Evolutionary conservation across 2,888 invertebrate genomes (phyloP).

Genomic region (Odontocerum albicorne): DNA sequence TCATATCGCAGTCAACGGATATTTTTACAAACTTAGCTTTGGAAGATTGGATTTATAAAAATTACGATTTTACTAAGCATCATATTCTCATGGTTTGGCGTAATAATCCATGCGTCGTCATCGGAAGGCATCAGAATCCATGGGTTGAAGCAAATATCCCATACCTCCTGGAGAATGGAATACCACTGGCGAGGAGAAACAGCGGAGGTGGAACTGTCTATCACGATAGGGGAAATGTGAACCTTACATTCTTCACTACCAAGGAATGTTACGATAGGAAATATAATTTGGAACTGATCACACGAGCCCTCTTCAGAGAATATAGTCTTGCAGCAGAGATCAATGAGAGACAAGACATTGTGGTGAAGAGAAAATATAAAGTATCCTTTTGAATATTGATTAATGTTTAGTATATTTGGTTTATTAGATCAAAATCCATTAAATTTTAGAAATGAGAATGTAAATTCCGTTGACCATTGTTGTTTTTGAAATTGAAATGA

Average conservation of each 20-base stretch:
- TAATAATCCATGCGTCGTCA: conserved; percentile 92
- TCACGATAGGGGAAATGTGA: conserved; percentile 92
- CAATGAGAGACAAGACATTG: conserved; percentile 84
- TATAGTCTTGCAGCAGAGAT: conserved; percentile 79
- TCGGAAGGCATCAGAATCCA: conserved; percentile 96
- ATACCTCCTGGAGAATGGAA: conserved; percentile 63
- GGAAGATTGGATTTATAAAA: conserved; percentile 94
- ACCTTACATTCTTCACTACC: conserved; percentile 88
- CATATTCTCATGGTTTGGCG: conserved; percentile 90
- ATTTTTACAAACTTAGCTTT: conserved; percentile 92
- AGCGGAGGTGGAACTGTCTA: conserved; percentile 97
- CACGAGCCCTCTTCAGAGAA: conserved; percentile 76
- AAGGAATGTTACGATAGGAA: conserved; percentile 81
- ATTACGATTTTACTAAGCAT: conserved; percentile 79
- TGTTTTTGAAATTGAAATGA: too few relatives aligned
- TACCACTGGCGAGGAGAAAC: conserved; percentile 83
- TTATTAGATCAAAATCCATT: too few relatives aligned
- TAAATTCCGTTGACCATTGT: too few relatives aligned
- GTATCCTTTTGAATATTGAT: conserved; percentile 63
- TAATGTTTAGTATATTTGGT: too few relatives aligned
- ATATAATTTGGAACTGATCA: conserved; percentile 85
- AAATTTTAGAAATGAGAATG: too few relatives aligned
- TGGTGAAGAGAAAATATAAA: conserved; percentile 75
- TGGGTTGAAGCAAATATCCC: conserved; percentile 89
- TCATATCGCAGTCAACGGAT: conserved; percentile 88